Evolutionary conservation across 2,888 invertebrate genomes (phyloP).

Genomic region (Harpalus rubripes): DNA sequence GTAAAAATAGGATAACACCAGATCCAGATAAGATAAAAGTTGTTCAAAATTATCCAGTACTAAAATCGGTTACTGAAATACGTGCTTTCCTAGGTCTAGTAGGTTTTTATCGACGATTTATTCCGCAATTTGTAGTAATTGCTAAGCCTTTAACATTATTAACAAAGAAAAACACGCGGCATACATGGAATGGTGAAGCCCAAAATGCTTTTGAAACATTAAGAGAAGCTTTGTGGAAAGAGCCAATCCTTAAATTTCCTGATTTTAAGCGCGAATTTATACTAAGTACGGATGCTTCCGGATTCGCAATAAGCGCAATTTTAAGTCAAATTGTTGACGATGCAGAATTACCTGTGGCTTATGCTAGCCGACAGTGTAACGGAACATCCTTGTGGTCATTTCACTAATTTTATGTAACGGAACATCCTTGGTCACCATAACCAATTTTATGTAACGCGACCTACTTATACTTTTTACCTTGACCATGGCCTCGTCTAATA

Average conservation of each 20-base stretch:
- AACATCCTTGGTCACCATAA: no score
- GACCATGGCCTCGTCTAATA: no score
- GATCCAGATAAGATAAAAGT: slow-evolving; percentile 66
- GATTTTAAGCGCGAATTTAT: slow-evolving; percentile 68
- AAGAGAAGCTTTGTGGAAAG: slow-evolving; percentile 57
- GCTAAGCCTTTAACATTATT: slow-evolving; percentile 64
- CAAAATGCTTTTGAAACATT: slow-evolving; percentile 65
- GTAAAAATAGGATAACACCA: slow-evolving; percentile 35
- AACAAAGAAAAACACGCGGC: slow-evolving; percentile 62
- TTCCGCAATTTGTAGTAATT: slow-evolving; percentile 57
- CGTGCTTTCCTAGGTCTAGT: slow-evolving; percentile 69
- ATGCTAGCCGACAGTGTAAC: slow-evolving; percentile 68
- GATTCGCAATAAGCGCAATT: slow-evolving; percentile 68
- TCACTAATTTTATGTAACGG: no score
- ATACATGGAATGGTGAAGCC: slow-evolving; percentile 56
- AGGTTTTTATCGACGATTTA: slow-evolving; percentile 67
- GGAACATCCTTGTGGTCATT: no score
- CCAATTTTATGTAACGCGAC: no score
- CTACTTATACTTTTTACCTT: no score
- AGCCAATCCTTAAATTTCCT: slow-evolving; percentile 69
- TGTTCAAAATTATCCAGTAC: slow-evolving; percentile 61
- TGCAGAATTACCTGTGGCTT: slow-evolving; percentile 68
- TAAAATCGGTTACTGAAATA: slow-evolving; percentile 63
- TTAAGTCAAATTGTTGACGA: slow-evolving; percentile 38
- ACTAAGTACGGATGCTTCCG: slow-evolving; percentile 67